Conservation (phyloP, 92 coral and sea anemone genomes). For the Zoanthus sansibaricus region DNA sequence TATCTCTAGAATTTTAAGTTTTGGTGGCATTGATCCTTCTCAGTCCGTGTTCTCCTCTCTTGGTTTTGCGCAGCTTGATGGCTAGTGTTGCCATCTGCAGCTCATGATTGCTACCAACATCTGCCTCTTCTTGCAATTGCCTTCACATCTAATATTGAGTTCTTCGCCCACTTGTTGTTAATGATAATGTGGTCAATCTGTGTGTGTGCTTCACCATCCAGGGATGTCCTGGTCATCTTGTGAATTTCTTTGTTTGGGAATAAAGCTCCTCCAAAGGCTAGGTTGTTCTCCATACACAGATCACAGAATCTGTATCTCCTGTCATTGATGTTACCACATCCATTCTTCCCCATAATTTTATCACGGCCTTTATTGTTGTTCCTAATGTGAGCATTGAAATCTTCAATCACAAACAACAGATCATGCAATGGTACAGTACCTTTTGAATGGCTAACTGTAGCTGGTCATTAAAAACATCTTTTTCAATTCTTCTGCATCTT, state of each 20-base stretch:
- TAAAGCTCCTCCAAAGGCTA: conserved; percentile 6
- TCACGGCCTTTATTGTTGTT: not conserved
- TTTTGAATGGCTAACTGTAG: not conserved
- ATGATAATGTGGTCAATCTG: not conserved
- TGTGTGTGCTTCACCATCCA: not conserved
- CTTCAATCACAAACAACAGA: conserved; percentile 15
- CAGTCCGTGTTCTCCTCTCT: not conserved
- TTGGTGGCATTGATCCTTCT: conserved; percentile 1
- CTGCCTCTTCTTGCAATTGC: not conserved
- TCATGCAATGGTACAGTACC: not conserved
- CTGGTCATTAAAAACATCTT: not conserved
- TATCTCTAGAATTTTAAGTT: not conserved
- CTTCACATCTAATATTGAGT: not conserved
- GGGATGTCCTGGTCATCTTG: conserved; percentile 4
- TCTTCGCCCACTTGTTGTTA: not conserved
- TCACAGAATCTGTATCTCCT: conserved; percentile 19
- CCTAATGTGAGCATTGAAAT: conserved; percentile 19
- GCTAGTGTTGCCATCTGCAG: not conserved
- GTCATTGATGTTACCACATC: conserved; percentile 12
- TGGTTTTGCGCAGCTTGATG: conserved; percentile 6
- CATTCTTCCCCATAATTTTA: conserved; percentile 16
- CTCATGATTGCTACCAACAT: not conserved
- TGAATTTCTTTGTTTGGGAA: conserved; percentile 3
- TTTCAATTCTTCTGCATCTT: conserved; percentile 10
- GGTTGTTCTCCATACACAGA: conserved; percentile 25